Conservation (phyloP, 2,797 vertebrate genomes). For the Molossus alvarezi region DNA sequence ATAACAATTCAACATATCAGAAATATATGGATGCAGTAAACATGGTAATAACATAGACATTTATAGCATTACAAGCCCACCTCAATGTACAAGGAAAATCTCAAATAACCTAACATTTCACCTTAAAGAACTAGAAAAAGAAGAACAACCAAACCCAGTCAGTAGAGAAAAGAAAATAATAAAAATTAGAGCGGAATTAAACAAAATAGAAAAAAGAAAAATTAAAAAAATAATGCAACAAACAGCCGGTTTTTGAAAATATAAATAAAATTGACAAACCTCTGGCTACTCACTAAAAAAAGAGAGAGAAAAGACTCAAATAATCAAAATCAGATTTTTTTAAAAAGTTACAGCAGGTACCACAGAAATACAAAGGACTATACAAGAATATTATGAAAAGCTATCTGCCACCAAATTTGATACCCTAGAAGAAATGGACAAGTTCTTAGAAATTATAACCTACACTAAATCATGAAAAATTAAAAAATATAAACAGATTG, state of each 20-base stretch:
- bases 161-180: not conserved
- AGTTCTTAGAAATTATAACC: not conserved
- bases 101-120: not conserved
- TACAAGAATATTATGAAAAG: not conserved
- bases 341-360: not conserved
- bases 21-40: not conserved
- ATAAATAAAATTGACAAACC: not conserved
- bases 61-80: not conserved
- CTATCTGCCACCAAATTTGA: not conserved
- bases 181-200: not conserved
- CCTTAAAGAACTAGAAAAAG: not conserved
- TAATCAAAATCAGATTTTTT: not conserved
- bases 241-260: not conserved
- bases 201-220: not conserved
- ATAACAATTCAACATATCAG: not conserved
- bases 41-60: not conserved
- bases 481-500: not conserved
- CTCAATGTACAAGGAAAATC: not conserved
- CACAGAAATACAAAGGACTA: not conserved
- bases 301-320: not conserved
- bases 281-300: no score
- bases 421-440: not conserved
- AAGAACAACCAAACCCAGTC: not conserved
- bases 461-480: not conserved
- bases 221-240: not conserved